Evolutionary conservation across 2,113 vertebrate species (phyloP).

Genomic region (Clupea harengus): DNA sequence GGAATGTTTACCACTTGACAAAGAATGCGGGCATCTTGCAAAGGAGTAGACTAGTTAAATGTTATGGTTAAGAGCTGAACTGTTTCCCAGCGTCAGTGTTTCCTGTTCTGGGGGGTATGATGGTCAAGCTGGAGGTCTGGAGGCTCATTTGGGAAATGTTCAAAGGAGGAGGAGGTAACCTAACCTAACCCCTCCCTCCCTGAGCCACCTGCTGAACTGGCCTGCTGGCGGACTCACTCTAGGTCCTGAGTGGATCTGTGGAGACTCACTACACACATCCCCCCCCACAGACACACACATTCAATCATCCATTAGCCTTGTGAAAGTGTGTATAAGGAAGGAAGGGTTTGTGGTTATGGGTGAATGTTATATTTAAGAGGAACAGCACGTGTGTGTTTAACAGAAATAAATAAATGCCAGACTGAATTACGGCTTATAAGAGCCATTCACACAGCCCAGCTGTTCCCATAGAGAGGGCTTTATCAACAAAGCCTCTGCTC

Average conservation of each 20-base stretch:
- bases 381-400: constrained; percentile 40
- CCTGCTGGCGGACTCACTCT: not conserved
- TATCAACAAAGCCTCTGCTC: constrained; percentile 31
- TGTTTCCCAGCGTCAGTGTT: no score
- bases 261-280: no score
- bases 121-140: not conserved
- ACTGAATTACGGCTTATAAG: constrained; percentile 34
- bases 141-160: no score
- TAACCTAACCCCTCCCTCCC: no score
- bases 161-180: no score
- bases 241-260: not conserved
- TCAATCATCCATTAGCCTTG: not conserved
- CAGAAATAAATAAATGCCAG: constrained; percentile 52
- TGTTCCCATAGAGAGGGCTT: constrained; percentile 47
- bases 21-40: not conserved
- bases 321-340: not conserved
- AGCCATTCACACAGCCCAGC: constrained; percentile 28
- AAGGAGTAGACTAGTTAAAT: not conserved
- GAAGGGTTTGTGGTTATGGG: not conserved
- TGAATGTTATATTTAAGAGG: constrained; percentile 9
- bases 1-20: not conserved
- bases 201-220: no score
- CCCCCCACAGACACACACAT: not conserved
- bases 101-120: no score
- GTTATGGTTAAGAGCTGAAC: not conserved